These are phyloP conservation scores for Micrastur ruficollis DNA, from an alignment of 2,797 vertebrate species.

Conservation along the genomic window DNA sequence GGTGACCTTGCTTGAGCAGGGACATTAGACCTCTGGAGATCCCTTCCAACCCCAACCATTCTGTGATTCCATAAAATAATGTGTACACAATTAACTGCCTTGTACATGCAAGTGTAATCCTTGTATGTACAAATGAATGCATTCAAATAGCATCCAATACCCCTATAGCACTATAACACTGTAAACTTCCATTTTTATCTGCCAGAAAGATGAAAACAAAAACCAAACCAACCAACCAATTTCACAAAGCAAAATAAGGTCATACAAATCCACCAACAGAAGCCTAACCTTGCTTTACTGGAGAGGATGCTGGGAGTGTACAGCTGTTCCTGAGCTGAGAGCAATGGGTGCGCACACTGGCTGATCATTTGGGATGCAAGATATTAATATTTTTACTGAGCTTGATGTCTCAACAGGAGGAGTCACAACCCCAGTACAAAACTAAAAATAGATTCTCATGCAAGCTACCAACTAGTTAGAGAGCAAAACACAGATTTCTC, in stretches of 20 bases:
- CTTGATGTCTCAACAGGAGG: not conserved
- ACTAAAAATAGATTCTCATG: not conserved
- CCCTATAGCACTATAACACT: not conserved
- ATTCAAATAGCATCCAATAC: not conserved
- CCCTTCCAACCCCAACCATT: not conserved
- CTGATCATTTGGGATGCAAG: not conserved
- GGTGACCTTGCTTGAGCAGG: not conserved
- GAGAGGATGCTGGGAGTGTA: not conserved
- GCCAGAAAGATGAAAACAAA: not conserved
- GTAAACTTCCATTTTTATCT: not conserved
- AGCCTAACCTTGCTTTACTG: not conserved
- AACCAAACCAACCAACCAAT: not conserved
- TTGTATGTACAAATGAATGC: not conserved
- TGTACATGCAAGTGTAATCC: not conserved
- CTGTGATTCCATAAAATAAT: not conserved
- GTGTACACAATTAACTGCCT: not conserved
- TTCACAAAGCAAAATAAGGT: not conserved
- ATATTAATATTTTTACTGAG: not conserved
- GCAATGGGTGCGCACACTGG: not conserved
- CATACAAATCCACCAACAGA: not conserved
- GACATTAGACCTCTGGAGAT: not conserved
- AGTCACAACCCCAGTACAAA: not conserved
- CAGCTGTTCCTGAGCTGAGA: not conserved
- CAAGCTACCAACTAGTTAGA: not conserved
- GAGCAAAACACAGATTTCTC: not conserved